Percentiles rank a stretch among this genome's conserved stretches.
These are phyloP conservation scores for Taeniopygia guttata DNA, from an alignment of 2,797 vertebrate genomes.

Conservation along the genomic window DNA sequence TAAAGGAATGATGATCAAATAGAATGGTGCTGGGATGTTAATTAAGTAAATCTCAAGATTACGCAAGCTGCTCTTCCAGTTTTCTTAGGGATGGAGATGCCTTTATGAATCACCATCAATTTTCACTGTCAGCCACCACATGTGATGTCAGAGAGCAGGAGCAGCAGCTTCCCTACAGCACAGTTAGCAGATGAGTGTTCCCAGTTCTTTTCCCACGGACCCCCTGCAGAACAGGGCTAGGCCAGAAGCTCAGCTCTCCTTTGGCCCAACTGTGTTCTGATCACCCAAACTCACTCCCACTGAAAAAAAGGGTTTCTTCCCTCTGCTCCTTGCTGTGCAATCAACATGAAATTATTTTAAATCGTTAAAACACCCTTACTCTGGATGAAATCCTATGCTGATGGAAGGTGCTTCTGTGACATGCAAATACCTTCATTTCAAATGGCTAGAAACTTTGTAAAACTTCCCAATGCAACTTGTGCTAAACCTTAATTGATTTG, in stretches of 20 bases:
- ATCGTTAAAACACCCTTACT: neutral
- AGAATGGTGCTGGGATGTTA: neutral
- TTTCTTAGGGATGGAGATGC: neutral
- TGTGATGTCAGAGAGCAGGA: neutral
- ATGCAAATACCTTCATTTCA: neutral
- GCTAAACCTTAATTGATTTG: neutral
- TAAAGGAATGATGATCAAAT: neutral
- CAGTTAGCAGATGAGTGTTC: neutral
- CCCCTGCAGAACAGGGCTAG: rapidly evolving
- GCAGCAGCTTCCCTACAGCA: neutral
- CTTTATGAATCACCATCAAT: slow-evolving; percentile 32
- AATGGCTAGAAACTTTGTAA: neutral
- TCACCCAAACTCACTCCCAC: neutral
- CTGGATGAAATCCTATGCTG: neutral
- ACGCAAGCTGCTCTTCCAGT: neutral
- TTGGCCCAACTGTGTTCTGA: neutral
- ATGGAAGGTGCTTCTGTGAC: neutral
- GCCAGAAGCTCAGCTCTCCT: neutral
- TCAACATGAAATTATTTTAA: neutral
- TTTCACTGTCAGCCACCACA: neutral
- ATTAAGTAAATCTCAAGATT: slow-evolving; percentile 16
- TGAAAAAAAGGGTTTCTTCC: rapidly evolving
- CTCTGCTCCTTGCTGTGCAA: neutral
- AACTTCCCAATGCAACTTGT: neutral
- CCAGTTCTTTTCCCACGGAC: neutral